Percentiles rank a stretch among this genome's conserved stretches.
phyloP scores from a whole-genome alignment of 2,888 invertebrate genomes.

The Prosapia bicincta region DNA sequence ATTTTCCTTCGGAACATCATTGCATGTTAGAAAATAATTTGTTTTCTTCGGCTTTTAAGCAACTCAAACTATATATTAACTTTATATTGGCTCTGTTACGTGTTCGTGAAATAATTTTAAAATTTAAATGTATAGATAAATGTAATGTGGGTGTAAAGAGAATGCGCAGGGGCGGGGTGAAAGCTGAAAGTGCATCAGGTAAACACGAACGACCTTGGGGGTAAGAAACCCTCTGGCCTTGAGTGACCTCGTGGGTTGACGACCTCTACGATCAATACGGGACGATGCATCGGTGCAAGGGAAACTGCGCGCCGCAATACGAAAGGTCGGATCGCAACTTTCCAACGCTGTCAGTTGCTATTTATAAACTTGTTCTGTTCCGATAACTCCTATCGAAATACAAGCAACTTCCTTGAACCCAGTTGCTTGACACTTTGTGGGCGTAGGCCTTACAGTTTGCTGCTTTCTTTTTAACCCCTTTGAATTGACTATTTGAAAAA shows the following conservation, averaged over 20 bases:
- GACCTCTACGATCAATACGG: not conserved
- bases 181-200: not conserved
- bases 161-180: no score
- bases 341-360: not conserved
- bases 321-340: not conserved
- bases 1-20: no score
- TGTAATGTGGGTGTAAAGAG: no score
- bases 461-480: no score
- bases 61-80: no score
- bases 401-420: not conserved
- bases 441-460: no score
- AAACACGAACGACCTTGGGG: not conserved
- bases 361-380: not conserved
- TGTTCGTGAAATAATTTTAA: no score
- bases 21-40: no score
- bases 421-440: not conserved
- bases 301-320: not conserved
- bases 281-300: slow-evolving; percentile 2
- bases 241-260: not conserved
- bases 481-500: no score
- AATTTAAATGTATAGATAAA: no score
- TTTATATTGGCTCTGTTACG: no score
- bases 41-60: no score
- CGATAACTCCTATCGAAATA: not conserved
- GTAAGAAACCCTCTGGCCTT: slow-evolving; percentile 2